These are phyloP conservation scores for Callosobruchus maculatus DNA, from an alignment of 2,888 invertebrate genomes.

Conservation along the genomic window DNA sequence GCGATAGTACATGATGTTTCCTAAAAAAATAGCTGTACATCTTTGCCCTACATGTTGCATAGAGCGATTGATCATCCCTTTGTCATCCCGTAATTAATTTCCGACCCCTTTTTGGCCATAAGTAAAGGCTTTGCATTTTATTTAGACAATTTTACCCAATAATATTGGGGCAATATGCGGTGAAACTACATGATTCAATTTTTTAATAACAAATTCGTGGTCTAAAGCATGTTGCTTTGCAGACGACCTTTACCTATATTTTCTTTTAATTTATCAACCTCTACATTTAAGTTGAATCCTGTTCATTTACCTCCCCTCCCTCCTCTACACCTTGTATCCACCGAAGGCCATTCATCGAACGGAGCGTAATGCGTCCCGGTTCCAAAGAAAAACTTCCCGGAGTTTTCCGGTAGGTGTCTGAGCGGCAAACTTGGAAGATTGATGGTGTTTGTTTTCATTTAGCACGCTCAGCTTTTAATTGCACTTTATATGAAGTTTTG, in stretches of 20 bases:
- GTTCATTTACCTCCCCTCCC: not conserved
- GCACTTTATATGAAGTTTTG: not conserved
- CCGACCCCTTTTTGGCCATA: no score
- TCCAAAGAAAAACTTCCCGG: not conserved
- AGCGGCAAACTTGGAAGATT: not conserved
- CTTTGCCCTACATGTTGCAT: no score
- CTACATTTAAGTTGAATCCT: not conserved
- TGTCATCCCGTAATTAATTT: no score
- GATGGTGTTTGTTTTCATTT: not conserved
- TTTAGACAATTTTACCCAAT: no score
- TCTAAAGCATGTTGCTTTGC: no score
- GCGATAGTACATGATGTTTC: no score
- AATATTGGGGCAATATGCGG: no score
- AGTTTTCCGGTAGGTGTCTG: not conserved
- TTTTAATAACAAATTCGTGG: no score
- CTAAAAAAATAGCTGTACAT: no score
- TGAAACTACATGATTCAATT: no score
- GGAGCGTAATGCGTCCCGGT: not conserved
- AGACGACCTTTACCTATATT: not conserved
- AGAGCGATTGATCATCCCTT: no score
- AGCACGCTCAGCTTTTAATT: not conserved
- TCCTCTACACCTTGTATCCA: not conserved
- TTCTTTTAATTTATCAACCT: not conserved
- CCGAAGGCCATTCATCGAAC: not conserved
- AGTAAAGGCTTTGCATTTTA: no score